phyloP scores from a whole-genome alignment of 2,113 vertebrate species.

The Dicaeum eximium region DNA sequence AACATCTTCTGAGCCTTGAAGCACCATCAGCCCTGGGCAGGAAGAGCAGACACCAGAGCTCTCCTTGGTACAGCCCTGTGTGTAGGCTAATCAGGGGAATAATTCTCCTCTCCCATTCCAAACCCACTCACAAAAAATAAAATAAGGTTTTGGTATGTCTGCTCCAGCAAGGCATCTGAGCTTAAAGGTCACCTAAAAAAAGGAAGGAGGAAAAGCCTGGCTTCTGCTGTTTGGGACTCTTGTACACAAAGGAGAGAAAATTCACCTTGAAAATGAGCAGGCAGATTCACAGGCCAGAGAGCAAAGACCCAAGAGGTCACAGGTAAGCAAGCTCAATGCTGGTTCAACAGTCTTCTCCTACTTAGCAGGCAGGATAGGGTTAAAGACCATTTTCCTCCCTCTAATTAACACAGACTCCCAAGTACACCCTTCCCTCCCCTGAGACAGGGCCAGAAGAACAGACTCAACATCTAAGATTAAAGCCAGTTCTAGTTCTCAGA shows the following conservation, averaged over 20 bases:
- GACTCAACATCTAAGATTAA: constrained; percentile 10
- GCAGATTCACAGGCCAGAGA: not conserved
- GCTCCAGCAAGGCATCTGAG: constrained; percentile 8
- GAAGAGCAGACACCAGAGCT: not conserved
- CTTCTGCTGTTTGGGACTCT: not conserved
- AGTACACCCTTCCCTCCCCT: not conserved
- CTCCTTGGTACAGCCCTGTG: not conserved
- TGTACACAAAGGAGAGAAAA: not conserved
- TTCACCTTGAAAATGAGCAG: not conserved
- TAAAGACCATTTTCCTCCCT: constrained; percentile 2
- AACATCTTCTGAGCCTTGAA: not conserved
- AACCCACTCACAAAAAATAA: constrained; percentile 28
- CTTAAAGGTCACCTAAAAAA: constrained; percentile 44
- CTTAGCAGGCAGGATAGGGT: not conserved
- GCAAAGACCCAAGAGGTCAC: not conserved
- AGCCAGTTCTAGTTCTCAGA: not conserved
- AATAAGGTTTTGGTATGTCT: not conserved
- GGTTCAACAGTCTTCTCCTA: not conserved
- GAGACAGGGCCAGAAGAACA: not conserved
- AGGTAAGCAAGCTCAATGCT: not conserved
- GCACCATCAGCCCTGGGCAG: not conserved
- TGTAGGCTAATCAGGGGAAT: not conserved
- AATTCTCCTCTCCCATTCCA: constrained; percentile 42
- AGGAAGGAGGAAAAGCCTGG: not conserved
- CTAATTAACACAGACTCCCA: not conserved